Percentiles rank a stretch among this genome's conserved stretches.
Conservation (phyloP, 2,113 vertebrate species). For the Naja naja region DNA sequence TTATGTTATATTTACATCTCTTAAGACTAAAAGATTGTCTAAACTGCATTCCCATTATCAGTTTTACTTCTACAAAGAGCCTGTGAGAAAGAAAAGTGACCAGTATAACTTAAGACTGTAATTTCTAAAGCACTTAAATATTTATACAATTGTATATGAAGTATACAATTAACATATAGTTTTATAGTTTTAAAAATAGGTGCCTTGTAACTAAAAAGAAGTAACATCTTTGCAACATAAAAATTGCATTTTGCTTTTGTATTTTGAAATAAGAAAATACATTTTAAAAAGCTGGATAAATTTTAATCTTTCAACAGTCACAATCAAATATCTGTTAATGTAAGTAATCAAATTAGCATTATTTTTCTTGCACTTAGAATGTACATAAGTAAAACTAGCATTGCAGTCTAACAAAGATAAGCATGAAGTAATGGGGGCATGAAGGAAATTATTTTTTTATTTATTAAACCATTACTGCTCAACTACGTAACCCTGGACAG, state of each 20-base stretch:
- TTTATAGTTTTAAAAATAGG: background rate
- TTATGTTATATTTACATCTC: background rate
- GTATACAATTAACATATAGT: background rate
- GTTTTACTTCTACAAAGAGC: background rate
- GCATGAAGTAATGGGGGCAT: background rate
- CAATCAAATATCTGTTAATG: background rate
- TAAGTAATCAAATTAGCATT: background rate
- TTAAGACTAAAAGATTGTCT: background rate
- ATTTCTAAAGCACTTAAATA: background rate
- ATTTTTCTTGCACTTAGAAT: background rate
- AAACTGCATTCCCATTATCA: background rate
- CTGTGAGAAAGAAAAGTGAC: background rate
- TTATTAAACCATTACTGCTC: background rate
- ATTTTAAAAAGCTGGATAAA: background rate
- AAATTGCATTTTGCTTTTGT: background rate
- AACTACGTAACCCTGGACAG: background rate
- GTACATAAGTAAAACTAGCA: background rate
- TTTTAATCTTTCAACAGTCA: background rate
- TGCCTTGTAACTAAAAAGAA: background rate
- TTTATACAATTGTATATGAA: background rate
- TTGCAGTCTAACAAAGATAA: background rate
- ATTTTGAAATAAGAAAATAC: background rate
- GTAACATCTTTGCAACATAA: background rate
- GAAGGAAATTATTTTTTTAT: background rate
- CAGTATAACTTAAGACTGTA: background rate